Conservation (phyloP, 2,888 invertebrate species). For the Halictus ligatus region DNA sequence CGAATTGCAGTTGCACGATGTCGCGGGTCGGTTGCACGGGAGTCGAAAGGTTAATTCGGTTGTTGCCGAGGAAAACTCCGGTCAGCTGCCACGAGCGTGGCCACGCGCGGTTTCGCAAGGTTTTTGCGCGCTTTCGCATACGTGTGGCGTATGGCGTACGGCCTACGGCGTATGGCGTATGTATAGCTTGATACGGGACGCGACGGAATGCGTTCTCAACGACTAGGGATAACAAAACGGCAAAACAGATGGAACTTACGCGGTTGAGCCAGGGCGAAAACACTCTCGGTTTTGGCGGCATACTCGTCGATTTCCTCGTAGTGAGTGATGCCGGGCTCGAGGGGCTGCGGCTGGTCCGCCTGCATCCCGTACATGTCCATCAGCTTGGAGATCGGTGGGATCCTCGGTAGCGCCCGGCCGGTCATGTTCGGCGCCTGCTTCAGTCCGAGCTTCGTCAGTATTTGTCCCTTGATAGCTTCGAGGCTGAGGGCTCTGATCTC, state of each 20-base stretch:
- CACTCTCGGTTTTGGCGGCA: slow-evolving; percentile 84
- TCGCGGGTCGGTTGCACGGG: slow-evolving; percentile 22
- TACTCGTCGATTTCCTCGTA: slow-evolving; percentile 85
- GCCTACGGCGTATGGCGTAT: background rate
- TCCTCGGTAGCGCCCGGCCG: slow-evolving; percentile 86
- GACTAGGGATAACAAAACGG: background rate
- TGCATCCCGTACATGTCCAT: slow-evolving; percentile 85
- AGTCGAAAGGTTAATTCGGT: slow-evolving; percentile 61
- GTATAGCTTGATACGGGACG: background rate
- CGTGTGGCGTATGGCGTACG: background rate
- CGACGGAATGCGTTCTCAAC: background rate
- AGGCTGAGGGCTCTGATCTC: slow-evolving; percentile 86
- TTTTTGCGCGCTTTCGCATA: slow-evolving; percentile 5
- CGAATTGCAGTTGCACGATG: slow-evolving; percentile 35
- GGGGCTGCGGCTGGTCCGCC: slow-evolving; percentile 81
- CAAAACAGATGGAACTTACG: slow-evolving; percentile 79
- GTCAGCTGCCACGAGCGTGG: slow-evolving; percentile 43
- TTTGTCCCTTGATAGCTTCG: slow-evolving; percentile 87
- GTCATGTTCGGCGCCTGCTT: slow-evolving; percentile 87
- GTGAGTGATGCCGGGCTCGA: slow-evolving; percentile 83
- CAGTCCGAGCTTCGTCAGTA: slow-evolving; percentile 87
- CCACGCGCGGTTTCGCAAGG: slow-evolving; percentile 18
- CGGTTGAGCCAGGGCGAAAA: slow-evolving; percentile 84
- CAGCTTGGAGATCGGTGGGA: slow-evolving; percentile 85
- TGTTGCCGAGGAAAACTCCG: slow-evolving; percentile 60